Base-by-base conservation (phyloP, 2,888 invertebrate species). In the Synanthedon vespiformis region DNA sequence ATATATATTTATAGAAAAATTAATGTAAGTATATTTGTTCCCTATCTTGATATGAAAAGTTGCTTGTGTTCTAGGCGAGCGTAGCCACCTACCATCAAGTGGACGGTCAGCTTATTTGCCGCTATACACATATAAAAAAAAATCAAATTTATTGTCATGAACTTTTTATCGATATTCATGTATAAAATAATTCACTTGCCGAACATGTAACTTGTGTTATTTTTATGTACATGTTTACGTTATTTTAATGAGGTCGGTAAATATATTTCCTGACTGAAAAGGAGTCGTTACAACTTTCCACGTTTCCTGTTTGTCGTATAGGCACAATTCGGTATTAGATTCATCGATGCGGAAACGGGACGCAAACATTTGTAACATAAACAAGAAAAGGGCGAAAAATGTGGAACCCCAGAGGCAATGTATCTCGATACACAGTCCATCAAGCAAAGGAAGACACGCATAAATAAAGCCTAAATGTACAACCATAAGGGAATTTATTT, bases 291-390 rank as follows among this genome's bases (percentile, higher is more conserved):
- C 12, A 48, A 48, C 48, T 51, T 40, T 40, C 13, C 52, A 48
- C 40, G 52, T 54, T 60, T 57, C 55, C 54, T 57, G 54, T 58
- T 57, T 53, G 53, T 55, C 52, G 53, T 48, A 47, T 54, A 48
- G 50, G 50, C 34, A 52, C 52, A 34, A 50, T 48, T 50, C 41
- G 48, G 48, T 40, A 50, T 54, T 40, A 54, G 48, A 54, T 44
- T 40, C 52, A 34, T 50, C 54, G 56, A 52, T 56, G 55, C 54
- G 53, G 56, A 56, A 63, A 57, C 59, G 58, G 57, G 59, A 60
- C 63, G 61, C 61, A 51, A 68, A 68, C 65, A 67, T 66, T 65
- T 63, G 60, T 57, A 34, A 54, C 56, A 56, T 58, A 59, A 49
- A 61, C 57, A 62, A 59, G 60, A 63, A 59, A 62, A 58, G 57